These are phyloP conservation scores for Porites evermanni DNA, from an alignment of 92 coral and sea anemone species.

Conservation along the genomic window DNA sequence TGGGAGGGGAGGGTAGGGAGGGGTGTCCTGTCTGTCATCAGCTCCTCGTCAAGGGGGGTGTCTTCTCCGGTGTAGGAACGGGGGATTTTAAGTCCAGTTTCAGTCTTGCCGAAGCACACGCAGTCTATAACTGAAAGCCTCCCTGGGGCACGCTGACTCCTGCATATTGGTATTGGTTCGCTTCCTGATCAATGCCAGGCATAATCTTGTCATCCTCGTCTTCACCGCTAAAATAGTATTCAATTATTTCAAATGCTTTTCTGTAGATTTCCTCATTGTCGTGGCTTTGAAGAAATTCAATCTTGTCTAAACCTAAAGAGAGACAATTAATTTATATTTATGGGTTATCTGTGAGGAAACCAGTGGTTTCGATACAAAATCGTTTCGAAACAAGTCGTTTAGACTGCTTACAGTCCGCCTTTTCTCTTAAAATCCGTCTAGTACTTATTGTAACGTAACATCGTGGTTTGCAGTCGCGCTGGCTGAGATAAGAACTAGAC, in stretches of 20 bases:
- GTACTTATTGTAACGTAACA: too few species aligned
- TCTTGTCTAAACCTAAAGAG: constrained; percentile 90
- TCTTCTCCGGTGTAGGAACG: constrained; percentile 21
- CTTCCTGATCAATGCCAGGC: constrained; percentile 78
- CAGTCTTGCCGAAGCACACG: constrained; percentile 6
- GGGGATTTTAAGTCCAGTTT: constrained; percentile 18
- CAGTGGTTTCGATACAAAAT: too few species aligned
- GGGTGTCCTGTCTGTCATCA: constrained; percentile 3
- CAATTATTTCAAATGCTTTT: constrained; percentile 95
- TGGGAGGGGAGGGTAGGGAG: constrained; percentile 44
- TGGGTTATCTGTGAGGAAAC: too few species aligned
- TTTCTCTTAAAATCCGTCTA: too few species aligned
- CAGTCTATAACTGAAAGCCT: constrained; percentile 88
- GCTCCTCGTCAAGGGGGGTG: constrained; percentile 27
- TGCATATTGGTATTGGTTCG: constrained; percentile 88
- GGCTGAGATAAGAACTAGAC: too few species aligned
- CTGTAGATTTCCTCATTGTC: constrained; percentile 98
- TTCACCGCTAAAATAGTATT: constrained; percentile 91
- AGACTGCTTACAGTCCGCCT: too few species aligned
- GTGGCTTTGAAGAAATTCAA: constrained; percentile 98
- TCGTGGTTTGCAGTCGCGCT: too few species aligned
- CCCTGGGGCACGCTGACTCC: constrained; percentile 84
- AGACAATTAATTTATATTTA: background rate
- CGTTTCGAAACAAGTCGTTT: too few species aligned
- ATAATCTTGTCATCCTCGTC: constrained; percentile 94